Evolutionary conservation across 2,888 invertebrate genomes (phyloP).

Genomic region (Drosophila limbata): DNA sequence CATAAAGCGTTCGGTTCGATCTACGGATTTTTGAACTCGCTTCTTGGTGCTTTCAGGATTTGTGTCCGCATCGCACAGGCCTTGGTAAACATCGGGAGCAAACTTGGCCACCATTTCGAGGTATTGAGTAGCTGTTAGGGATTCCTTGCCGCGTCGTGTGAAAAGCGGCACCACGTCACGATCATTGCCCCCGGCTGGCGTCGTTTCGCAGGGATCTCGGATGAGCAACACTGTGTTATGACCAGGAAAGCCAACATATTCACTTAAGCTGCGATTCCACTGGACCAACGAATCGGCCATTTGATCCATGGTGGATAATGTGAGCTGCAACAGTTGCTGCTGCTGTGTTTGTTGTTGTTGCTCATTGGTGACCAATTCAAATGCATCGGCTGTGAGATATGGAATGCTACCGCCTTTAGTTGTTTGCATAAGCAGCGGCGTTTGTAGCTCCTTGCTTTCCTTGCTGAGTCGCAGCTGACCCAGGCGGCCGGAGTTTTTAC

Average conservation of each 20-base stretch:
- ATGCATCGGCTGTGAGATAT: conserved; percentile 92
- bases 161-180: conserved; percentile 91
- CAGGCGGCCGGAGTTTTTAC: conserved; percentile 88
- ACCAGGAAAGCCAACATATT: conserved; percentile 89
- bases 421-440: conserved; percentile 91
- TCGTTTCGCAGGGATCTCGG: conserved; percentile 88
- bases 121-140: conserved; percentile 88
- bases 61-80: conserved; percentile 90
- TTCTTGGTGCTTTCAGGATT: conserved; percentile 88
- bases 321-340: conserved; percentile 88
- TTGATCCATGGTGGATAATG: conserved; percentile 89
- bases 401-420: conserved; percentile 93
- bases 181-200: conserved; percentile 90
- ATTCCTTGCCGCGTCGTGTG: conserved; percentile 91
- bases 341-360: conserved; percentile 86
- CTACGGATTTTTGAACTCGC: conserved; percentile 90
- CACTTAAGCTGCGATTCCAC: conserved; percentile 88
- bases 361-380: conserved; percentile 87
- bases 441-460: conserved; percentile 87
- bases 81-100: conserved; percentile 93
- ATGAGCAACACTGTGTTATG: conserved; percentile 85
- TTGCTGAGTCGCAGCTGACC: conserved; percentile 87
- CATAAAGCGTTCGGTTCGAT: conserved; percentile 89
- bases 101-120: conserved; percentile 92
- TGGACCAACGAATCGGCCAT: conserved; percentile 89